Conservation (phyloP, 2,113 vertebrate species). For the Acrocephalus arundinaceus region DNA sequence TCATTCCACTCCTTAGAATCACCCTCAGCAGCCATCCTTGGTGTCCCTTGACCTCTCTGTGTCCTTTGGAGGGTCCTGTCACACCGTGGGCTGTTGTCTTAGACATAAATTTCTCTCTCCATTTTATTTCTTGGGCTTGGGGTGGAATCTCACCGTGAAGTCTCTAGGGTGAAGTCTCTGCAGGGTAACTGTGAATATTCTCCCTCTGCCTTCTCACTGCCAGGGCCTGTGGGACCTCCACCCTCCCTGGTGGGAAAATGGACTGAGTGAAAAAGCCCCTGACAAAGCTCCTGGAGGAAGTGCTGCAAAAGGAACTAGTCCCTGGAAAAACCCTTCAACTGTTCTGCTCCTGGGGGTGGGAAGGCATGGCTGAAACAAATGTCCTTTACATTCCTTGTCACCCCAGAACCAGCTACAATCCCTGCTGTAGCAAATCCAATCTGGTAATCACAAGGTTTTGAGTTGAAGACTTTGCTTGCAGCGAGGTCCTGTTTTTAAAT, state of each 20-base stretch:
- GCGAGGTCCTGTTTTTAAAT: background rate
- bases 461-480: background rate
- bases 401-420: background rate
- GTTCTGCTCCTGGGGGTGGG: background rate
- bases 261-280: background rate
- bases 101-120: background rate
- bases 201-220: fast-evolving
- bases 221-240: background rate
- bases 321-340: background rate
- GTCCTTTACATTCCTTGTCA: background rate
- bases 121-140: background rate
- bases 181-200: background rate
- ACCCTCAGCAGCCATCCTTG: fast-evolving
- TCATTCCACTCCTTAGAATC: background rate
- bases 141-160: background rate
- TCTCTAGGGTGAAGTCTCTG: background rate
- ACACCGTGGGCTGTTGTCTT: background rate
- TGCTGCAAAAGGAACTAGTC: background rate
- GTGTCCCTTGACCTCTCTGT: background rate
- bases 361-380: background rate
- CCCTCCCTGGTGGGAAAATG: background rate
- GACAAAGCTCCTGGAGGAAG: background rate
- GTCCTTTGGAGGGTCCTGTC: background rate
- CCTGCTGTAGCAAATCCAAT: background rate
- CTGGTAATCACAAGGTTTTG: background rate